phyloP scores from a whole-genome alignment of 2,888 invertebrate species.

The Saturnia pavonia region DNA sequence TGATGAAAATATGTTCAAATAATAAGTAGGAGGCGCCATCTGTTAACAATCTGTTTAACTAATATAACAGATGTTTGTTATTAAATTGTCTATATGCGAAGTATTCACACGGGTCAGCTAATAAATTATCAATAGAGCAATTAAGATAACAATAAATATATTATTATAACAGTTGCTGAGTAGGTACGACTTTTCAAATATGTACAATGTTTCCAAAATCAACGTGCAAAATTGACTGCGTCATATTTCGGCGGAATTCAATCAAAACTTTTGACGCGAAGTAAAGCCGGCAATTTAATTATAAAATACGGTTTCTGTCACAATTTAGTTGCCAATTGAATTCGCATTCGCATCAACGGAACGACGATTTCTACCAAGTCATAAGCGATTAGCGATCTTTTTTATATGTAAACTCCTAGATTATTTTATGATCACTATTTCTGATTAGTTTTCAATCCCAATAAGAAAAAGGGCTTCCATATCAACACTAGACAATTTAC shows the following conservation, averaged over 20 bases:
- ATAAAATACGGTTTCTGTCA: slow-evolving; percentile 24
- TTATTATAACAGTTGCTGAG: not conserved
- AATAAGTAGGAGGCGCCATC: too few species aligned
- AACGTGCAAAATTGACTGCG: slow-evolving; percentile 1
- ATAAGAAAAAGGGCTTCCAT: not conserved
- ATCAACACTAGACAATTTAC: not conserved
- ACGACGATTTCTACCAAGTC: not conserved
- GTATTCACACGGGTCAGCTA: too few species aligned
- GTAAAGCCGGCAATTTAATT: slow-evolving; percentile 18
- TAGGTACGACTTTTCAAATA: not conserved
- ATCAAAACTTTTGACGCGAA: slow-evolving; percentile 18
- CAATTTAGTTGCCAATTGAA: slow-evolving; percentile 31
- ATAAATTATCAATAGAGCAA: not conserved
- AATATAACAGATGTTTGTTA: too few species aligned
- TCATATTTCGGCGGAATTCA: slow-evolving; percentile 17
- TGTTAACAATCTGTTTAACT: too few species aligned
- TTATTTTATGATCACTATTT: not conserved
- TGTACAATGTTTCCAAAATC: not conserved
- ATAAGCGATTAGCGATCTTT: slow-evolving; percentile 9
- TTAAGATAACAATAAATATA: not conserved
- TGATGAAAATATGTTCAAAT: too few species aligned
- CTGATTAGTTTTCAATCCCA: not conserved
- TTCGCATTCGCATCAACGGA: slow-evolving; percentile 33
- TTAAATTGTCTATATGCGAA: too few species aligned
- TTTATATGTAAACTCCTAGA: not conserved